phyloP scores from a whole-genome alignment of 2,113 vertebrate genomes.

The Corvus hawaiiensis region DNA sequence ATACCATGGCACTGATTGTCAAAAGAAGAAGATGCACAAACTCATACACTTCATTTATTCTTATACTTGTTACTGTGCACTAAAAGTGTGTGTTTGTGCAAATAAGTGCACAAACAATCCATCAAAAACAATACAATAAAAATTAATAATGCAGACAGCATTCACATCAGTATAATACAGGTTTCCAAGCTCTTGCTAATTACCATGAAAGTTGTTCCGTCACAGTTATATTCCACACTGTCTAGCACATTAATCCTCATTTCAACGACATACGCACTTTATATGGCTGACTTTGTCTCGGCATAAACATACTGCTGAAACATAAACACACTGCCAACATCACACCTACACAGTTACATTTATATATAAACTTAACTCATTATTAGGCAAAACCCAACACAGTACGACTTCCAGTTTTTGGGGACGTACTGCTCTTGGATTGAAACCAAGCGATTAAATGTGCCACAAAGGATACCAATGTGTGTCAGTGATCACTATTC shows the following conservation, averaged over 20 bases:
- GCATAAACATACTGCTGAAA: neutral
- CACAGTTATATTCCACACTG: neutral
- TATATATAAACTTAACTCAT: neutral
- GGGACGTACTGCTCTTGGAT: fast-evolving
- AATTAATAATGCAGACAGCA: neutral
- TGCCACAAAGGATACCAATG: fast-evolving
- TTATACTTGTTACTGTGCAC: neutral
- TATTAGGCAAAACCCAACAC: neutral
- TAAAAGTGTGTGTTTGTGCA: neutral
- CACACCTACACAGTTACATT: neutral
- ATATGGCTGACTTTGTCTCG: neutral
- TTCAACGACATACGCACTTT: neutral
- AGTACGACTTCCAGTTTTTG: neutral
- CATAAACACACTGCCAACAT: neutral
- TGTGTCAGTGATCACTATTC: neutral
- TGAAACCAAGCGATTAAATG: neutral
- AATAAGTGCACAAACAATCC: neutral
- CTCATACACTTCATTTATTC: neutral
- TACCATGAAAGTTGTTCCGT: neutral
- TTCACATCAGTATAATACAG: neutral
- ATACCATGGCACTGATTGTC: neutral
- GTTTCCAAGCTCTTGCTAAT: neutral
- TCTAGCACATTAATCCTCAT: neutral
- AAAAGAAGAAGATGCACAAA: neutral
- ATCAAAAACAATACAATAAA: neutral